A percentile compares a stretch with the other conserved stretches of the same genome.
These are phyloP conservation scores for Drosophila lacicola DNA, from an alignment of 2,888 invertebrate genomes.

Conservation along the genomic window DNA sequence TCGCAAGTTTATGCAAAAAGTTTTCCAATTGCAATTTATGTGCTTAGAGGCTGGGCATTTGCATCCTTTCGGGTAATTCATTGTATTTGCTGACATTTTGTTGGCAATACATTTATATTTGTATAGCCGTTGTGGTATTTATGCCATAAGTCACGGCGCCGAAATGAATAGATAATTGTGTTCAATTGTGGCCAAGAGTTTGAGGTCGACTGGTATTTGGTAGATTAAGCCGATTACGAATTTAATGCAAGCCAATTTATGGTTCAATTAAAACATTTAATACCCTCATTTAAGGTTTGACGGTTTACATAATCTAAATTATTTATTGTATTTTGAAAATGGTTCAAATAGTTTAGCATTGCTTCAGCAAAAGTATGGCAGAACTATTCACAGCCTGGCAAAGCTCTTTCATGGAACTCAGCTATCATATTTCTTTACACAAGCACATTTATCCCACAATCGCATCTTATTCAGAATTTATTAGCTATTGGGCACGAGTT, in stretches of 20 bases:
- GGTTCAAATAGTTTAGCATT: no score
- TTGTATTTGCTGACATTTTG: conserved; percentile 19
- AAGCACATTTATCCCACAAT: neutral
- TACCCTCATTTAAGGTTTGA: neutral
- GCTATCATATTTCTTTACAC: conserved; percentile 6
- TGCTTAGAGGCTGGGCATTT: neutral
- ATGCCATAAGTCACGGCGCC: conserved; percentile 1
- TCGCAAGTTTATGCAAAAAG: conserved; percentile 39
- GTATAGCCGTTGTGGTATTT: neutral
- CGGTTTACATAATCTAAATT: neutral
- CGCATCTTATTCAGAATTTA: conserved; percentile 25
- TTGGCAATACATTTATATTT: conserved; percentile 26
- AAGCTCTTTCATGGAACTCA: neutral
- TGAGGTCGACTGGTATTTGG: neutral
- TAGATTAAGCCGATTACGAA: conserved; percentile 6
- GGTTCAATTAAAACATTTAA: neutral
- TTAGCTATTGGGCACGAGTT: conserved; percentile 24
- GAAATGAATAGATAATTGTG: conserved; percentile 25
- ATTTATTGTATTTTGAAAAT: no score
- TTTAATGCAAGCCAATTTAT: conserved; percentile 20
- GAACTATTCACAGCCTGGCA: no score
- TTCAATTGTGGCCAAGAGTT: neutral
- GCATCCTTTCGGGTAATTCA: neutral
- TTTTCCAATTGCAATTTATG: conserved; percentile 47
- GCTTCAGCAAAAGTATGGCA: no score